These are phyloP conservation scores for Chelonus formosanus DNA, from an alignment of 2,888 invertebrate genomes.

Conservation along the genomic window DNA sequence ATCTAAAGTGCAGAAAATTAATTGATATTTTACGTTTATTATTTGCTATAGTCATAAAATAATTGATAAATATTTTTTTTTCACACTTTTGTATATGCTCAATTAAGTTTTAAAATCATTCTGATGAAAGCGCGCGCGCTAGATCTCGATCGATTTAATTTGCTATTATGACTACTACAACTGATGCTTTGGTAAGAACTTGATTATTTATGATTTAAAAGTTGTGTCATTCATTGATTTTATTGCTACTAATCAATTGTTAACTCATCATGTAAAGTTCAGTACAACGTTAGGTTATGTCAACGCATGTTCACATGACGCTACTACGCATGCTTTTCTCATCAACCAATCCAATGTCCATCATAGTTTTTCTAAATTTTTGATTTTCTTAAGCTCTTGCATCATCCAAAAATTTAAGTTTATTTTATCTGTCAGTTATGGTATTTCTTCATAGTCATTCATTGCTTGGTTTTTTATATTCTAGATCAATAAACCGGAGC, in stretches of 20 bases:
- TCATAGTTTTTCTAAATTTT: too few species aligned
- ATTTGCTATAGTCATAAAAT: background rate
- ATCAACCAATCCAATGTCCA: too few species aligned
- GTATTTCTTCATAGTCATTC: too few species aligned
- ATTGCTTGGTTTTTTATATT: slow-evolving; percentile 24
- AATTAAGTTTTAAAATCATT: background rate
- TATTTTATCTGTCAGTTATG: too few species aligned
- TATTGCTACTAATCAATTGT: background rate
- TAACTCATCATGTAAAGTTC: background rate
- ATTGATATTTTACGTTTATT: background rate
- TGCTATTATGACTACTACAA: slow-evolving; percentile 33
- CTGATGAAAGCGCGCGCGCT: background rate
- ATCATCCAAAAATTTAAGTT: too few species aligned
- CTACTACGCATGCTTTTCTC: too few species aligned
- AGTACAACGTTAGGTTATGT: too few species aligned
- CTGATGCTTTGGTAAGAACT: slow-evolving; percentile 37
- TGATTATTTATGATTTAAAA: background rate
- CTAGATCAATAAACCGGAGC: slow-evolving; percentile 45
- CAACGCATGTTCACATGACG: too few species aligned
- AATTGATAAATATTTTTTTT: background rate
- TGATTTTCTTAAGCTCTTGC: too few species aligned
- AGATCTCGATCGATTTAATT: slow-evolving; percentile 21
- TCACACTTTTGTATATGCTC: too few species aligned
- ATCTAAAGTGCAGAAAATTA: background rate
- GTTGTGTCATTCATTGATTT: background rate